Evolutionary conservation across 1,140 invertebrate genomes (phyloP).

Genomic region (Tribolium madens): DNA sequence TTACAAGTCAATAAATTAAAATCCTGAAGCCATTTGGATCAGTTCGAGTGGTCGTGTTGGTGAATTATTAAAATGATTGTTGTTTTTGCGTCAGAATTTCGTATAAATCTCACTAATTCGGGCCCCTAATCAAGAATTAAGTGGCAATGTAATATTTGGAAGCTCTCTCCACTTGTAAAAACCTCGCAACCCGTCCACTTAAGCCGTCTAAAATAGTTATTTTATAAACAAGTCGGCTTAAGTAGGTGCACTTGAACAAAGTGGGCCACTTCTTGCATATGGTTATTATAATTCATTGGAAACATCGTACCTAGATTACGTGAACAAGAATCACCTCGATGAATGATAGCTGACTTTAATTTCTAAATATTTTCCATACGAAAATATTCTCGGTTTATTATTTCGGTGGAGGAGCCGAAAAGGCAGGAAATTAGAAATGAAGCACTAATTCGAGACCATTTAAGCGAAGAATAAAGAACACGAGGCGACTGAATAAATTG

Average conservation of each 20-base stretch:
- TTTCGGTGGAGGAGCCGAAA: conserved; percentile 2
- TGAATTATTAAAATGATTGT: too few species aligned
- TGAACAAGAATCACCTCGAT: conserved; percentile 17
- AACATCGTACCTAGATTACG: conserved; percentile 35
- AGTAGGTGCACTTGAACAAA: conserved; percentile 62
- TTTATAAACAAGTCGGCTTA: conserved; percentile 63
- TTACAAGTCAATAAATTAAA: neutral
- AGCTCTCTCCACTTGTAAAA: conserved; percentile 55
- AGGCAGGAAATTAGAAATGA: conserved; percentile 18
- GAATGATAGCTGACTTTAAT: conserved; percentile 1
- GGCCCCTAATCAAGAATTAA: conserved; percentile 35
- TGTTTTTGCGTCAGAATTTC: conserved; percentile 1
- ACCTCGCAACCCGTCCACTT: conserved; percentile 52
- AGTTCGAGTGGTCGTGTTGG: too few species aligned
- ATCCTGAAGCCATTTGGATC: neutral
- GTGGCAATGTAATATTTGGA: conserved; percentile 51
- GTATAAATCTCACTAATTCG: conserved; percentile 3
- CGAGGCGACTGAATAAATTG: conserved; percentile 53
- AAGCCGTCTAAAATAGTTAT: conserved; percentile 63
- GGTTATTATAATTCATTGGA: conserved; percentile 63
- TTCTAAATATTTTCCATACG: conserved; percentile 23
- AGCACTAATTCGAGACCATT: conserved; percentile 49
- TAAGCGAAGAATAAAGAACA: conserved; percentile 51
- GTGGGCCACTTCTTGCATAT: conserved; percentile 62
- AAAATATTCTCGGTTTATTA: conserved; percentile 25